Evolutionary conservation across 2,797 vertebrate genomes (phyloP).

Genomic region (Podarcis siculus): DNA sequence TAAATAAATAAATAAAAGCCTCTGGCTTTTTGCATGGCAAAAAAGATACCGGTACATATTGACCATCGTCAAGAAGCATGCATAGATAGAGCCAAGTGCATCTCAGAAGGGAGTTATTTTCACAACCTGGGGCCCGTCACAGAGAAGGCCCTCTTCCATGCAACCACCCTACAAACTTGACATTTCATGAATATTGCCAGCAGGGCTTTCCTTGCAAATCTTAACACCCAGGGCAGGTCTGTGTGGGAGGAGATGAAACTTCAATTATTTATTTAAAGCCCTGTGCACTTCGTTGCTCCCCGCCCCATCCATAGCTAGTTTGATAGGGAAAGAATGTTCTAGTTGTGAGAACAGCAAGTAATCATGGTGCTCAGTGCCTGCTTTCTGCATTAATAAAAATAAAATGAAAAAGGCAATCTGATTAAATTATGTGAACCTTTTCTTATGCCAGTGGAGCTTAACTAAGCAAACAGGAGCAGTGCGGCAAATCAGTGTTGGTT

Average conservation of each 20-base stretch:
- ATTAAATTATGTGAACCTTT: conserved; percentile 80
- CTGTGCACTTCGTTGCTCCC: conserved; percentile 8
- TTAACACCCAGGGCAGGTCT: too few species aligned
- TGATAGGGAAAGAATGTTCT: conserved; percentile 50
- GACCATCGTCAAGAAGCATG: too few species aligned
- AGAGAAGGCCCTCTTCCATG: too few species aligned
- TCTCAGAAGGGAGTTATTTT: too few species aligned
- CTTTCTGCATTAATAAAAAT: conserved; percentile 77
- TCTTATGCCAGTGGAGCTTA: conserved; percentile 75
- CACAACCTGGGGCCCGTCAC: too few species aligned
- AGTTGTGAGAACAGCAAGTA: conserved; percentile 49
- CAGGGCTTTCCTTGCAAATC: too few species aligned
- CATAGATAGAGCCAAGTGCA: too few species aligned
- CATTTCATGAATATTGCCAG: too few species aligned
- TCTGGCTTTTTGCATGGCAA: too few species aligned
- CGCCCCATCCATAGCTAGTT: conserved; percentile 32
- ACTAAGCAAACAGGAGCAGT: conserved; percentile 80
- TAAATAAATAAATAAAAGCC: too few species aligned
- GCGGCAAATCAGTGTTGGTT: conserved; percentile 81
- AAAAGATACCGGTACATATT: too few species aligned
- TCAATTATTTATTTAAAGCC: background rate
- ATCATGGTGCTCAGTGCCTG: conserved; percentile 53
- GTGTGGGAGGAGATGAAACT: background rate
- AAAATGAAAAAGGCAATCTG: conserved; percentile 79
- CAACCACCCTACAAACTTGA: too few species aligned